Evolutionary conservation across 2,113 vertebrate species (phyloP).

Genomic region (Oenanthe oenanthe): DNA sequence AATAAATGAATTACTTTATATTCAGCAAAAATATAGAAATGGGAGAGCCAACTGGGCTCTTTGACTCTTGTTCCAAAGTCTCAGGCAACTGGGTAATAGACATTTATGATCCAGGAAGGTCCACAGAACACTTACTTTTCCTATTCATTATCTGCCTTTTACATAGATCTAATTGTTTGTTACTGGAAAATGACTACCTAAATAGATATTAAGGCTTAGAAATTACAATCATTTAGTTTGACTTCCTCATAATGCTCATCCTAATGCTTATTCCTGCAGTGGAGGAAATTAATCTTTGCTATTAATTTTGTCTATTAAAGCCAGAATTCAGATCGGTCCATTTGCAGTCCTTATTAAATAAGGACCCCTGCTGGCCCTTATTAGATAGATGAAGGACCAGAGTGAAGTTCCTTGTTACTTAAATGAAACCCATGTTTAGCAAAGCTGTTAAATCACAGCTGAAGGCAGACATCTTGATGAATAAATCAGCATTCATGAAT

Average conservation of each 20-base stretch:
- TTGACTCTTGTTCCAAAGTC: not conserved
- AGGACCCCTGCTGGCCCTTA: constrained; percentile 57
- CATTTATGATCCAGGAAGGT: not conserved
- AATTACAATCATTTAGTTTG: not conserved
- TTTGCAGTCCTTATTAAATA: constrained; percentile 57
- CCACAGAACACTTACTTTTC: not conserved
- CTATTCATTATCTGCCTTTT: not conserved
- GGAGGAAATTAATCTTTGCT: constrained; percentile 49
- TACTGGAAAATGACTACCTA: not conserved
- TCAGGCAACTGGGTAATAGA: not conserved
- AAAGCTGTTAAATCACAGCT: constrained; percentile 54
- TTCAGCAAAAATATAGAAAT: not conserved
- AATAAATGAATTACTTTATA: not conserved
- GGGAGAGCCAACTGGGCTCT: not conserved
- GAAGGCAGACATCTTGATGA: constrained; percentile 34
- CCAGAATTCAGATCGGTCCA: not conserved
- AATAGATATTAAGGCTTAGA: not conserved
- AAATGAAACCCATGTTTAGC: constrained; percentile 53
- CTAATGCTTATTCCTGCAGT: constrained; percentile 8
- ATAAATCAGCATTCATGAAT: constrained; percentile 48
- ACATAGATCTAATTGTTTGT: not conserved
- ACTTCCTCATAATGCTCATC: constrained; percentile 17
- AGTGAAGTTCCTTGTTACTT: constrained; percentile 46
- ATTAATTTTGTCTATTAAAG: constrained; percentile 42
- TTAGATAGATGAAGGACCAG: constrained; percentile 48